These are phyloP conservation scores for Hiodon alosoides DNA, from an alignment of 2,113 vertebrate genomes.

Conservation along the genomic window DNA sequence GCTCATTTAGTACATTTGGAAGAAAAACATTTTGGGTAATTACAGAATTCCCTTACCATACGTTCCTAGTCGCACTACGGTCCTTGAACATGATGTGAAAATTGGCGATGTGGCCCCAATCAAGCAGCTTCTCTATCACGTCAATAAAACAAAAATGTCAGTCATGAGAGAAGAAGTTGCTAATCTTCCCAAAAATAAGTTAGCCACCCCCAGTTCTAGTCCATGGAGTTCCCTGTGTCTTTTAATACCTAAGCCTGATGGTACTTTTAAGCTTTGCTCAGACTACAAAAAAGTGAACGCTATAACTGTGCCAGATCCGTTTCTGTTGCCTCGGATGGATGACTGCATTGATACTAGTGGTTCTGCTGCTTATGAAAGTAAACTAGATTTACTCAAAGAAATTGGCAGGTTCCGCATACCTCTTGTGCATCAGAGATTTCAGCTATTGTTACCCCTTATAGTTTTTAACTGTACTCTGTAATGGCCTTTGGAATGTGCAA, in stretches of 20 bases:
- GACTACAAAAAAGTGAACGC: neutral
- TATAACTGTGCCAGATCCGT: neutral
- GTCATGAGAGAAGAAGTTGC: neutral
- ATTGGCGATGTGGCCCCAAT: neutral
- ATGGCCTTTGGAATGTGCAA: neutral
- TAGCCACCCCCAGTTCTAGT: neutral
- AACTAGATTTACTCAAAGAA: neutral
- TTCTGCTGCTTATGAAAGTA: neutral
- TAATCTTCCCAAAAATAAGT: neutral
- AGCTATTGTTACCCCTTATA: neutral
- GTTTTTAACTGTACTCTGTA: neutral
- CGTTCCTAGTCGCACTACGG: neutral
- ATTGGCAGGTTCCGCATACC: neutral
- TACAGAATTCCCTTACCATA: neutral
- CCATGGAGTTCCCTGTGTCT: neutral
- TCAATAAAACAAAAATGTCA: neutral
- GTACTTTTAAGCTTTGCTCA: neutral
- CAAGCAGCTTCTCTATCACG: neutral
- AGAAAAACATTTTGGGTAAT: neutral
- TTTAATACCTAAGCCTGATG: neutral
- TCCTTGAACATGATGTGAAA: neutral
- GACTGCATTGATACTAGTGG: neutral
- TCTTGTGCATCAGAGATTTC: neutral
- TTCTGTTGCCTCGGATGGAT: neutral
- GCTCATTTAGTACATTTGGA: no score